A percentile compares a stretch with the other conserved stretches of the same genome.
Evolutionary conservation across 1,140 invertebrate species (phyloP).

Genomic region (Agrypnia vestita): DNA sequence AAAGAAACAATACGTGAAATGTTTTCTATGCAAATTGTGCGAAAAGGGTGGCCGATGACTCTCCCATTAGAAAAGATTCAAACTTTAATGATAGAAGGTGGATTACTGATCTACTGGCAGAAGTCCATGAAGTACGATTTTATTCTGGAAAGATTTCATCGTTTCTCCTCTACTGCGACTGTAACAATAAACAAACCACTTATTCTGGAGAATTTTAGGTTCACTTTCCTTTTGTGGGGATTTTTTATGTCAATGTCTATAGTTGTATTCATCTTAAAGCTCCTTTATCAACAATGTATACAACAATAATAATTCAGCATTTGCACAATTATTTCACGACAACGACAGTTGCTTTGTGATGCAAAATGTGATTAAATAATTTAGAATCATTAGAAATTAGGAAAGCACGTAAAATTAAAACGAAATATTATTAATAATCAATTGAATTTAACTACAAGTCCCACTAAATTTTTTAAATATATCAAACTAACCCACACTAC

Average conservation of each 20-base stretch:
- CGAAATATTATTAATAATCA: too few species aligned
- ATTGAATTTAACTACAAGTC: too few species aligned
- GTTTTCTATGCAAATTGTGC: constrained; percentile 45
- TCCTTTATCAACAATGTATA: neutral
- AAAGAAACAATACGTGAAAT: constrained; percentile 37
- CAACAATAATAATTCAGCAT: too few species aligned
- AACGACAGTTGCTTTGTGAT: too few species aligned
- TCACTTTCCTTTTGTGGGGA: constrained; percentile 10
- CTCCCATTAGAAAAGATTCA: constrained; percentile 29
- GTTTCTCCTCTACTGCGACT: neutral
- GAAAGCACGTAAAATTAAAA: too few species aligned
- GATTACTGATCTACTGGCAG: constrained; percentile 46
- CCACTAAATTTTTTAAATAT: too few species aligned
- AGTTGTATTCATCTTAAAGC: constrained; percentile 2
- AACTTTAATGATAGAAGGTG: constrained; percentile 40
- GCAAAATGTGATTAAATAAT: too few species aligned
- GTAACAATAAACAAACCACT: neutral
- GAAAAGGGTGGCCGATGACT: constrained; percentile 39
- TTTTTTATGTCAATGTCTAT: neutral
- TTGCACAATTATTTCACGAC: too few species aligned
- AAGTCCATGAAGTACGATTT: constrained; percentile 1
- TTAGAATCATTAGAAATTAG: too few species aligned
- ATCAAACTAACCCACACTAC: too few species aligned
- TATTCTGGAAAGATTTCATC: neutral
- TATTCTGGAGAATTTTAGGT: constrained; percentile 16